These are phyloP conservation scores for Ectemnius continuus DNA, from an alignment of 2,888 invertebrate genomes.

Conservation along the genomic window DNA sequence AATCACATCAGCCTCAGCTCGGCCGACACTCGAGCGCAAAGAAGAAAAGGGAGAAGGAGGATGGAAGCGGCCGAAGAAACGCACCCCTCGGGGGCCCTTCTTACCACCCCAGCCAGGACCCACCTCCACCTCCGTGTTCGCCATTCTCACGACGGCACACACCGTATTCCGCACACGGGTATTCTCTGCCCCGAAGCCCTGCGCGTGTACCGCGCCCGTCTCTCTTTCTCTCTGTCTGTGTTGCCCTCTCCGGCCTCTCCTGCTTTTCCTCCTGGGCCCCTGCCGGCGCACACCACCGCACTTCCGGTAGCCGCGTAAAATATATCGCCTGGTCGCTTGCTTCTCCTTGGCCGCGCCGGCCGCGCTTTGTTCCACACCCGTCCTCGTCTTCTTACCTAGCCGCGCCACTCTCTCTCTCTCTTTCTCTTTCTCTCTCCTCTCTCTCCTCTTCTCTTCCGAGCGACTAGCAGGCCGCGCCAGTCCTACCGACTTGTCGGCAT, in stretches of 20 bases:
- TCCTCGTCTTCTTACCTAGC: conserved; percentile 53
- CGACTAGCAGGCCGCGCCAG: no score
- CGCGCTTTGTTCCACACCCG: conserved; percentile 60
- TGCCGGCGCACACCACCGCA: conserved; percentile 62
- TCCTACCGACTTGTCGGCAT: background rate
- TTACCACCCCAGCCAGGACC: conserved; percentile 25
- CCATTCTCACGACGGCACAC: conserved; percentile 56
- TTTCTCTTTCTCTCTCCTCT: conserved; percentile 11
- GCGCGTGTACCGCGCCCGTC: conserved; percentile 47
- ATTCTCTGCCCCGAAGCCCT: conserved; percentile 52
- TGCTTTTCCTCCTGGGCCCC: conserved; percentile 44
- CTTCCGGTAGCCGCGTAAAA: conserved; percentile 68
- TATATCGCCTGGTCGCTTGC: conserved; percentile 56
- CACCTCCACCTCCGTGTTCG: conserved; percentile 26
- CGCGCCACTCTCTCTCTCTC: conserved; percentile 32
- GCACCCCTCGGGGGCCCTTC: conserved; percentile 37
- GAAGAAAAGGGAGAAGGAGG: conserved; percentile 40
- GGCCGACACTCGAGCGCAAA: conserved; percentile 59
- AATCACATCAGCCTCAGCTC: conserved; percentile 72
- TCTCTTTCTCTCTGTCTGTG: conserved; percentile 6
- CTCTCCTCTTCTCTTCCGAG: background rate
- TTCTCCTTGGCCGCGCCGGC: conserved; percentile 17
- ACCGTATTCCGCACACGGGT: conserved; percentile 38
- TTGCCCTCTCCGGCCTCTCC: conserved; percentile 18
- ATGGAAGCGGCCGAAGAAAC: conserved; percentile 44